phyloP scores from a whole-genome alignment of 2,797 vertebrate genomes.

The Pseudochromis fuscus region DNA sequence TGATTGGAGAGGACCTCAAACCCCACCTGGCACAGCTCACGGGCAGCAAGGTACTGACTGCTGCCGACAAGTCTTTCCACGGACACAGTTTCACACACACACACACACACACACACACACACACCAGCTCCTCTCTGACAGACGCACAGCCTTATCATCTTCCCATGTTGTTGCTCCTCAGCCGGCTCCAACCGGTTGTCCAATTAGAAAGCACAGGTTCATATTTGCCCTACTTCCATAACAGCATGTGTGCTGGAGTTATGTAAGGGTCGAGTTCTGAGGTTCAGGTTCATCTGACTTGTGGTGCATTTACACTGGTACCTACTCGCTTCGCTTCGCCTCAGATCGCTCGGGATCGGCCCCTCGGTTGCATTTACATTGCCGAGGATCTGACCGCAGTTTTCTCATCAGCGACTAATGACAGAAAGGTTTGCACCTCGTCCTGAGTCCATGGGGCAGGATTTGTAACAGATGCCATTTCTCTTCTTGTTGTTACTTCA shows the following conservation, averaged over 20 bases:
- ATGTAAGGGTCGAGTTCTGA: constrained; percentile 39
- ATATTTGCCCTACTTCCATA: constrained; percentile 39
- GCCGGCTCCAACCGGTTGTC: constrained; percentile 36
- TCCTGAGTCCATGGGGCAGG: too few relatives aligned
- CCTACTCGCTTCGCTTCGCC: too few relatives aligned
- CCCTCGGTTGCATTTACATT: too few relatives aligned
- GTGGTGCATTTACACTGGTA: too few relatives aligned
- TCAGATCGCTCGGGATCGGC: too few relatives aligned
- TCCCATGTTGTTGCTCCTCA: constrained; percentile 52
- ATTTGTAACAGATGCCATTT: too few relatives aligned
- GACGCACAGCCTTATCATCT: constrained; percentile 59
- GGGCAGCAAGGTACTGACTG: constrained; percentile 93
- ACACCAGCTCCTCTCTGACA: constrained; percentile 19
- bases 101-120: not conserved
- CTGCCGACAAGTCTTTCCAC: not conserved
- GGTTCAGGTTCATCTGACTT: constrained; percentile 33
- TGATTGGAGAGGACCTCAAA: constrained; percentile 98
- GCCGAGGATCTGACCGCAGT: too few relatives aligned
- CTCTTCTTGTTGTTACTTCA: too few relatives aligned
- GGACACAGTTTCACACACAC: constrained; percentile 8
- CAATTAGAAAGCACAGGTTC: constrained; percentile 27
- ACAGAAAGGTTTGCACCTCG: too few relatives aligned
- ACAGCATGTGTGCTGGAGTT: constrained; percentile 50
- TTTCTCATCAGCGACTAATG: too few relatives aligned
- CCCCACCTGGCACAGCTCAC: constrained; percentile 97